Percentiles rank a stretch among this genome's conserved stretches.
Conservation (phyloP, 2,888 invertebrate species). For the Rhamnusium bicolor region DNA sequence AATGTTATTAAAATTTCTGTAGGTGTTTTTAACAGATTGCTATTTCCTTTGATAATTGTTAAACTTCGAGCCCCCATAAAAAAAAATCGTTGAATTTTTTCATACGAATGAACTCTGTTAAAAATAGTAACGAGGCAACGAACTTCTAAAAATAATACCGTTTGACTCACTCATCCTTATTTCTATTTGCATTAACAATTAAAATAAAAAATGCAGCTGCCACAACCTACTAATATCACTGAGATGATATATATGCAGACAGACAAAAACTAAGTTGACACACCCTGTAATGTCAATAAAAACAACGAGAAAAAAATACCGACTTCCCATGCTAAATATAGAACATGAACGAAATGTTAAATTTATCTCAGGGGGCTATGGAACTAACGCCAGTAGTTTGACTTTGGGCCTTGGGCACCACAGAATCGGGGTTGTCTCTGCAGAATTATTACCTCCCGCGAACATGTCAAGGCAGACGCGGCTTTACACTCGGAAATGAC, state of each 20-base stretch:
- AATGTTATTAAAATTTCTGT: too few relatives aligned
- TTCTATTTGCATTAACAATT: constrained; percentile 31
- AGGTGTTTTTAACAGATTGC: background rate
- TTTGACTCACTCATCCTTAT: background rate
- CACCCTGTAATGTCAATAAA: constrained; percentile 35
- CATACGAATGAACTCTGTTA: background rate
- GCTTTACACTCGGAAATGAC: constrained; percentile 17
- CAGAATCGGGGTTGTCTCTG: constrained; percentile 51
- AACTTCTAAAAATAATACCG: constrained; percentile 26
- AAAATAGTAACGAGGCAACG: constrained; percentile 15
- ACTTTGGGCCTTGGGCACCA: constrained; percentile 48
- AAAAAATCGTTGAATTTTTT: constrained; percentile 1
- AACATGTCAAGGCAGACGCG: constrained; percentile 45
- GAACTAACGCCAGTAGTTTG: constrained; percentile 47
- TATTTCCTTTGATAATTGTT: background rate
- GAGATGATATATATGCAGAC: constrained; percentile 25
- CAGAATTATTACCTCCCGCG: constrained; percentile 54
- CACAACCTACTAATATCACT: background rate
- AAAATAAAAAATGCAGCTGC: constrained; percentile 32
- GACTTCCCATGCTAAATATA: constrained; percentile 68
- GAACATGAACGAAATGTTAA: constrained; percentile 65
- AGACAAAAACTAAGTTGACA: constrained; percentile 56
- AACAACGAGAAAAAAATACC: constrained; percentile 62
- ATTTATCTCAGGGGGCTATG: constrained; percentile 61
- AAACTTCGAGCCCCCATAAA: background rate